Percentiles rank a stretch among this genome's conserved stretches.
phyloP scores from a whole-genome alignment of 2,113 vertebrate genomes.

The Calyptomena viridis region DNA sequence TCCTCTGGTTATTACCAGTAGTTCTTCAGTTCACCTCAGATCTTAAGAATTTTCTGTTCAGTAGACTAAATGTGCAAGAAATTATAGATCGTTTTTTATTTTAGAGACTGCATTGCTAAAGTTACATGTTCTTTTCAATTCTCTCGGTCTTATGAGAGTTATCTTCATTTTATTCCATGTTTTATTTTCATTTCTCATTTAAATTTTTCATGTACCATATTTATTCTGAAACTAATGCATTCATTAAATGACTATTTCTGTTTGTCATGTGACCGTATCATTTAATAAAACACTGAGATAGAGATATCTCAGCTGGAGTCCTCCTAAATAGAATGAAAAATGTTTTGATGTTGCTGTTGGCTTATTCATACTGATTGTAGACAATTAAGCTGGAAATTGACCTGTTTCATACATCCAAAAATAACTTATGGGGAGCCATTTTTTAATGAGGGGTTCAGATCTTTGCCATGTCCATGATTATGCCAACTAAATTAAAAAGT shows the following conservation, averaged over 20 bases:
- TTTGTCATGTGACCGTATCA: not conserved
- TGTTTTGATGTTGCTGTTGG: not conserved
- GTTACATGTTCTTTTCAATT: not conserved
- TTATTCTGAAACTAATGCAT: not conserved
- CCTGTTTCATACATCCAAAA: not conserved
- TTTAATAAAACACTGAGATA: not conserved
- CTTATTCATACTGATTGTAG: not conserved
- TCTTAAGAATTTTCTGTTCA: constrained; percentile 29
- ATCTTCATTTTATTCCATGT: constrained; percentile 2
- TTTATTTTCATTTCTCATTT: constrained; percentile 36
- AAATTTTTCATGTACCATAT: not conserved
- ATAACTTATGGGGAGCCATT: not conserved
- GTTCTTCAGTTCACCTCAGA: not conserved
- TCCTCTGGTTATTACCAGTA: constrained; percentile 27
- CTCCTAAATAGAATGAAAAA: not conserved
- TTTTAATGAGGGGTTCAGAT: not conserved
- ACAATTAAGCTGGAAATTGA: not conserved
- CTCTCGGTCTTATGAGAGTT: not conserved
- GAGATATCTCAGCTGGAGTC: not conserved
- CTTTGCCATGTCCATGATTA: not conserved
- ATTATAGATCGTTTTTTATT: not conserved
- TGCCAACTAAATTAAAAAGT: not conserved
- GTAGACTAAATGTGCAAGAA: constrained; percentile 3
- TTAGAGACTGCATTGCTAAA: not conserved
- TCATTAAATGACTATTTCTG: not conserved